Percentiles rank a stretch among this genome's conserved stretches.
These are phyloP conservation scores for Orgyia antiqua DNA, from an alignment of 2,888 invertebrate species.

Conservation along the genomic window DNA sequence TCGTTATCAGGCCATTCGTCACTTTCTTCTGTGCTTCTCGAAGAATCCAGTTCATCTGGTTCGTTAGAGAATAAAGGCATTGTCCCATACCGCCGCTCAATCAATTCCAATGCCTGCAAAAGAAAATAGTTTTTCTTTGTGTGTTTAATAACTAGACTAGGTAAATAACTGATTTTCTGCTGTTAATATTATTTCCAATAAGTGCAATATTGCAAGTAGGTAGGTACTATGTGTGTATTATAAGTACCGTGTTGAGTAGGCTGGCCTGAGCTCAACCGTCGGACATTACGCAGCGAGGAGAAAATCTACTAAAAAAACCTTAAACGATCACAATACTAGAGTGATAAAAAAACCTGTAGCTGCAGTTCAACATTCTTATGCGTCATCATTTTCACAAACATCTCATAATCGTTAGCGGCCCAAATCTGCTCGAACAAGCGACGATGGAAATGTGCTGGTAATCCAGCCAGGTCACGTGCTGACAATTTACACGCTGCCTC, in stretches of 20 bases:
- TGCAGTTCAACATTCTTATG: constrained; percentile 95
- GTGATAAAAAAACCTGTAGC: constrained; percentile 79
- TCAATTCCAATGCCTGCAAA: constrained; percentile 87
- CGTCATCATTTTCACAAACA: constrained; percentile 95
- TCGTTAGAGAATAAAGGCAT: constrained; percentile 80
- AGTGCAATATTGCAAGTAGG: no score
- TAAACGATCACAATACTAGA: no score
- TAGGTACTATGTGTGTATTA: no score
- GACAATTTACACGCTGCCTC: constrained; percentile 84
- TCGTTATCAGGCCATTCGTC: constrained; percentile 67
- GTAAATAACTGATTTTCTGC: no score
- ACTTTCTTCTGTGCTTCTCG: constrained; percentile 46
- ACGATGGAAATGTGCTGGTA: constrained; percentile 79
- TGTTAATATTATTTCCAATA: no score
- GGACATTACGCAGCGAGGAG: no score
- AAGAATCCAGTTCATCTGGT: constrained; percentile 47
- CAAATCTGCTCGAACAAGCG: constrained; percentile 86
- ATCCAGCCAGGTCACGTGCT: constrained; percentile 62
- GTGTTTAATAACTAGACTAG: no score
- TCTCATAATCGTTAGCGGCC: constrained; percentile 94
- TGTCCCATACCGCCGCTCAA: constrained; percentile 86
- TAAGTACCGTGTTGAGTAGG: no score
- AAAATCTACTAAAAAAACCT: no score
- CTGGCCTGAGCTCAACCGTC: no score
- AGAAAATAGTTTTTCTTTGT: no score